Conservation (phyloP, 2,113 vertebrate species). For the Cavia porcellus region DNA sequence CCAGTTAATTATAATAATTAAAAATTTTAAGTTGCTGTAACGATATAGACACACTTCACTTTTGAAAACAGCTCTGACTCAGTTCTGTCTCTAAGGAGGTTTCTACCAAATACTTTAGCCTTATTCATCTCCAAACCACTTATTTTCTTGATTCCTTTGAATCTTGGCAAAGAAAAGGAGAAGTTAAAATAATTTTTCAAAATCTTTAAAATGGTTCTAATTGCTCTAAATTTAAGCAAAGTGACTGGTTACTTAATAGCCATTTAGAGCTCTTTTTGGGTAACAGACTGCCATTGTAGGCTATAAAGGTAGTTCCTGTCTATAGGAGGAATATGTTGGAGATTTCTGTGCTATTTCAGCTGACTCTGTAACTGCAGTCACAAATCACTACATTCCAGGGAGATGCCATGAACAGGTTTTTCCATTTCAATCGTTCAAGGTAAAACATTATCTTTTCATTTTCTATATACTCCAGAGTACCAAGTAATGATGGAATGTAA, state of each 20-base stretch:
- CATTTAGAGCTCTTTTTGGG: conserved; percentile 67
- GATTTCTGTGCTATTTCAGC: conserved; percentile 55
- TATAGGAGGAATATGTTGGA: conserved; percentile 56
- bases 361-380: conserved; percentile 72
- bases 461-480: conserved; percentile 63
- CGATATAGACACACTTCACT: conserved; percentile 15
- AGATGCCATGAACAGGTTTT: conserved; percentile 69
- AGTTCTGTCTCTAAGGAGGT: not conserved
- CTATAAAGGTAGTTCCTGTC: conserved; percentile 58
- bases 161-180: conserved; percentile 56
- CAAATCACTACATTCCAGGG: conserved; percentile 73
- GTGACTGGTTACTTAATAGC: conserved; percentile 68
- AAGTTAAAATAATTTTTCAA: conserved; percentile 67
- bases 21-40: conserved; percentile 57
- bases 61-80: conserved; percentile 22
- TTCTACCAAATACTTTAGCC: not conserved
- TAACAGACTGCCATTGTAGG: conserved; percentile 52
- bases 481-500: conserved; percentile 67
- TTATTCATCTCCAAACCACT: conserved; percentile 40
- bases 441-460: conserved; percentile 77
- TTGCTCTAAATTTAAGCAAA: conserved; percentile 70
- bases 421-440: conserved; percentile 72
- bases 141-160: conserved; percentile 73
- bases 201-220: conserved; percentile 76
- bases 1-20: conserved; percentile 69